Percentiles rank a stretch among this genome's conserved stretches.
Conservation (phyloP, 2,113 vertebrate species). For the Ochotona princeps region DNA sequence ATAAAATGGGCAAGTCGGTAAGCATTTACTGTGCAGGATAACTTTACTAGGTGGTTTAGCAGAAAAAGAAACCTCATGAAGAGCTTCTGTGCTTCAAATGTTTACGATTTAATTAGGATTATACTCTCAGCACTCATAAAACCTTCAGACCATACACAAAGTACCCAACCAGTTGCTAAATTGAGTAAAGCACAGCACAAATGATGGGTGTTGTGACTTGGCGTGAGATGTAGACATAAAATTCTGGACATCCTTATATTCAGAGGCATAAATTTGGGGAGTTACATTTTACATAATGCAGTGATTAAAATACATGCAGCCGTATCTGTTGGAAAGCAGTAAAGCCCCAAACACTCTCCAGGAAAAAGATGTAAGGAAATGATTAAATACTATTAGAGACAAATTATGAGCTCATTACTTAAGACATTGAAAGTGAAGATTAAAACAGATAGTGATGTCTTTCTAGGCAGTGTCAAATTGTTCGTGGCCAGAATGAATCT, state of each 20-base stretch:
- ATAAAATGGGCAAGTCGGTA: not conserved
- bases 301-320: not conserved
- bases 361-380: not conserved
- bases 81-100: not conserved
- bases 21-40: not conserved
- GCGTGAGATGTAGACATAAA: not conserved
- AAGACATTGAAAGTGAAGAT: not conserved
- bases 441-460: not conserved
- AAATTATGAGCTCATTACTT: not conserved
- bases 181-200: not conserved
- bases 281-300: not conserved
- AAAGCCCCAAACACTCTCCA: not conserved
- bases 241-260: conserved; percentile 36
- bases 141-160: not conserved
- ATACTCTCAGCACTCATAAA: not conserved
- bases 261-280: not conserved
- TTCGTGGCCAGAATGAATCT: not conserved
- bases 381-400: not conserved
- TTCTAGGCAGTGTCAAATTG: not conserved
- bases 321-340: not conserved
- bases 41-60: not conserved
- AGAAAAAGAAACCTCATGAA: not conserved
- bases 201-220: not conserved
- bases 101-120: not conserved
- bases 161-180: not conserved